Evolutionary conservation across 2,113 vertebrate genomes (phyloP).

Genomic region (Pampusana beccarii): DNA sequence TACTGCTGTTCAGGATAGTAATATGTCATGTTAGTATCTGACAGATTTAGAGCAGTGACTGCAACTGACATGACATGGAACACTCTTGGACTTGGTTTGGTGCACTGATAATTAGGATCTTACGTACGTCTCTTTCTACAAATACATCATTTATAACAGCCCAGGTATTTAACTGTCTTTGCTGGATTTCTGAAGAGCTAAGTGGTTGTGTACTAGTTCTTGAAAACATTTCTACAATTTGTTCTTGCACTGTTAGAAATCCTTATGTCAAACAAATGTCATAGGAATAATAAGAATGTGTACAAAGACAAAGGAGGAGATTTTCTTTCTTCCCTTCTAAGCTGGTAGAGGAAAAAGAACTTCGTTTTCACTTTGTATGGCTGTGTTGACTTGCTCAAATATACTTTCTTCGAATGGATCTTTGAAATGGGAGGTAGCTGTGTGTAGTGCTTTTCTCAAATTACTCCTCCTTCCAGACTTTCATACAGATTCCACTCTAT

Average conservation of each 20-base stretch:
- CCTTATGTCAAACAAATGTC: neutral
- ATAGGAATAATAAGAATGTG: neutral
- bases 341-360: neutral
- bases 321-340: neutral
- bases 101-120: neutral
- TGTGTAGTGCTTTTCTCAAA: neutral
- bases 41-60: neutral
- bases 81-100: neutral
- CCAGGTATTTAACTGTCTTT: neutral
- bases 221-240: neutral
- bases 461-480: neutral
- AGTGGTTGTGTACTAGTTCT: neutral
- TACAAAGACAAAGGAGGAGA: neutral
- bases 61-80: neutral
- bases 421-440: neutral
- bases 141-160: neutral
- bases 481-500: neutral
- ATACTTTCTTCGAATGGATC: neutral
- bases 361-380: neutral
- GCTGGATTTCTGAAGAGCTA: neutral
- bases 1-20: neutral
- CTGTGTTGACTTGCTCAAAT: neutral
- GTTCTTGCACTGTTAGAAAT: neutral
- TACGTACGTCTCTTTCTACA: neutral
- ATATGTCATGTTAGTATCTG: neutral